Percentiles rank a stretch among this genome's conserved stretches.
Evolutionary conservation across 2,888 invertebrate species (phyloP).

Genomic region (Lasioglossum oenotherae): DNA sequence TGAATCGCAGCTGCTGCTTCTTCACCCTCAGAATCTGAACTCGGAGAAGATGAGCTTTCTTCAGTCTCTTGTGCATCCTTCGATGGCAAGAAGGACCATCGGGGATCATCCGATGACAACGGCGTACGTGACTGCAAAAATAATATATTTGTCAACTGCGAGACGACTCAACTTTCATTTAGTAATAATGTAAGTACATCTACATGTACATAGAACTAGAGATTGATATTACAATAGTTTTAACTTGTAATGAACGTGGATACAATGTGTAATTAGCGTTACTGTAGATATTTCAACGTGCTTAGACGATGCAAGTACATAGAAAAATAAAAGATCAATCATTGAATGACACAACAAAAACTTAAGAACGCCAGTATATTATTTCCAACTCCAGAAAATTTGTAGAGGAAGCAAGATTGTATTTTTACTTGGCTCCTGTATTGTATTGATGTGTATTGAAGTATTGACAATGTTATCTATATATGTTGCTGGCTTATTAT

Average conservation of each 20-base stretch:
- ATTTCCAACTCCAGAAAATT: too few species aligned
- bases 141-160: neutral
- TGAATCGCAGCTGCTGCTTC: slow-evolving; percentile 80
- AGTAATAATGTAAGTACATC: neutral
- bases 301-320: neutral
- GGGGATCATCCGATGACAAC: slow-evolving; percentile 87
- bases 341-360: neutral
- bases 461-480: neutral
- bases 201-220: neutral
- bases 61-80: slow-evolving; percentile 79
- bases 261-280: neutral
- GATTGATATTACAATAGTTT: neutral
- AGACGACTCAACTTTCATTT: neutral
- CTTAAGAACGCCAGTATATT: too few species aligned
- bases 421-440: too few species aligned
- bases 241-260: neutral
- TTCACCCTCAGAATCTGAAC: slow-evolving; percentile 84
- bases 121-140: slow-evolving; percentile 85
- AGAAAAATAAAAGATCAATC: neutral
- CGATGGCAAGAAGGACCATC: slow-evolving; percentile 90
- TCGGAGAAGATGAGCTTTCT: slow-evolving; percentile 76
- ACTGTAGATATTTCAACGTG: neutral
- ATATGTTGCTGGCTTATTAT: neutral
- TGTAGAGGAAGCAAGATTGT: too few species aligned
- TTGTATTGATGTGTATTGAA: too few species aligned